Base-by-base conservation (phyloP, 2,113 vertebrate species). In the Rousettus leschenaultii region DNA sequence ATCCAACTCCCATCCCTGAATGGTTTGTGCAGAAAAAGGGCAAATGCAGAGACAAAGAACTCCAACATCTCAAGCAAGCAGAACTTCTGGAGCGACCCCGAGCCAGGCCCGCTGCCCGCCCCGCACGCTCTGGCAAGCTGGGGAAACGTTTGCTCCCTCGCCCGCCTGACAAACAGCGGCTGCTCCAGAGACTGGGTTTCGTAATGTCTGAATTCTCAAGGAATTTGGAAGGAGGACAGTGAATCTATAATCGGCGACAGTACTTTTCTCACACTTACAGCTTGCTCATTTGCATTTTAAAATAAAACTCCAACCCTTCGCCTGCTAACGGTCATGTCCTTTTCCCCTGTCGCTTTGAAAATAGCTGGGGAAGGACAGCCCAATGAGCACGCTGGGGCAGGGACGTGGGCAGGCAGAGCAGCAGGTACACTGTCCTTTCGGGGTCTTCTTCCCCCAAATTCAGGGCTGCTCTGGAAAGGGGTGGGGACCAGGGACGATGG, bases 1-100 rank as follows among this genome's bases (percentile, higher is more conserved):
- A 24, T 82, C 85, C 70, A 92, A 82, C 83, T 77, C 95, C 97
- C 97, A 86, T 95, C 93, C 93, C 95, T 95, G 97, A 97, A 97
- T 89, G 97, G 66, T 96, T 9, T 15, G 45, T 61, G 12, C 59
- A 57, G 68, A 53, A 61, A 66, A 14, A 10, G 38, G 21, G 28
- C 21, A 77, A 73, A 97, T 38, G 87, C 92, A 87, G 90, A 75
- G 84, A 97, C 95, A 96, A 96, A 98, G 97, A 98, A 55, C 43
- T 83, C 73, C 83, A 40, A 28, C 61, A 80, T 95, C 95, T 97
- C 96, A 94, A 95, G 86, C 94, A 97, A 95, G 98, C 88, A 94
- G 95, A 74, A 38, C 75, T 87, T 97, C 82, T 85, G 57, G 61
- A 97, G 96, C 95, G 98, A 97, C 91, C 82, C 48, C 10, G 61